A percentile compares a stretch with the other conserved stretches of the same genome.
These are phyloP conservation scores for Aphidius colemani DNA, from an alignment of 2,888 invertebrate genomes.

Conservation along the genomic window DNA sequence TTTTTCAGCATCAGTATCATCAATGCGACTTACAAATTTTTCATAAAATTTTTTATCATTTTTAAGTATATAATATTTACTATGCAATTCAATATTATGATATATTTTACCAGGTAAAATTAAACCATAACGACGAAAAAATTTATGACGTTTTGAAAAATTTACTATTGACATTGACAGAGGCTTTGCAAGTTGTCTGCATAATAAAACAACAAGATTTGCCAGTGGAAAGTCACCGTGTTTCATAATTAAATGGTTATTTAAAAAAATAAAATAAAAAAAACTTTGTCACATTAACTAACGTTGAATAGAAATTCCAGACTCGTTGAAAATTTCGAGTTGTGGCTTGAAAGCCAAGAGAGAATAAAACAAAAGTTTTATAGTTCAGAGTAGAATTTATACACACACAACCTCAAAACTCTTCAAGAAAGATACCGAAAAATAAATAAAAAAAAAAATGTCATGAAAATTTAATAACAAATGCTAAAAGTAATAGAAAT, in stretches of 20 bases:
- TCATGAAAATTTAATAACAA: too few species aligned
- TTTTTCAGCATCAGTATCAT: conserved; percentile 36
- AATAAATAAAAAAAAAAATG: too few species aligned
- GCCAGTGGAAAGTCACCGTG: conserved; percentile 32
- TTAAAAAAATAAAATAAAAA: conserved; percentile 15
- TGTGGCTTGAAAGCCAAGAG: too few species aligned
- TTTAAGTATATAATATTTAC: conserved; percentile 27
- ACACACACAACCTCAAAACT: too few species aligned
- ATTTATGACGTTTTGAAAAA: conserved; percentile 36
- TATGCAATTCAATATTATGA: conserved; percentile 29
- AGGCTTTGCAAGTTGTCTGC: conserved; percentile 40
- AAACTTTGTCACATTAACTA: too few species aligned
- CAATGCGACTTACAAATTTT: conserved; percentile 6
- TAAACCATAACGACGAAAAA: conserved; percentile 38
- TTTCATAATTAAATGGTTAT: conserved; percentile 26
- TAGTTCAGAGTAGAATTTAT: too few species aligned
- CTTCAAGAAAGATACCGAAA: too few species aligned
- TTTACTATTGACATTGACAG: conserved; percentile 39
- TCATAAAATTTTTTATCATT: neutral
- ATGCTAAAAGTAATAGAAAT: neutral
- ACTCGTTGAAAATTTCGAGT: conserved; percentile 11
- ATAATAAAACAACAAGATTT: conserved; percentile 35
- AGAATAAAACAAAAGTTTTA: too few species aligned
- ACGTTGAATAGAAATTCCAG: too few species aligned
- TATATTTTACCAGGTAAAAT: conserved; percentile 39